phyloP scores from a whole-genome alignment of 2,113 vertebrate genomes.

The Rhadina sibilatrix region DNA sequence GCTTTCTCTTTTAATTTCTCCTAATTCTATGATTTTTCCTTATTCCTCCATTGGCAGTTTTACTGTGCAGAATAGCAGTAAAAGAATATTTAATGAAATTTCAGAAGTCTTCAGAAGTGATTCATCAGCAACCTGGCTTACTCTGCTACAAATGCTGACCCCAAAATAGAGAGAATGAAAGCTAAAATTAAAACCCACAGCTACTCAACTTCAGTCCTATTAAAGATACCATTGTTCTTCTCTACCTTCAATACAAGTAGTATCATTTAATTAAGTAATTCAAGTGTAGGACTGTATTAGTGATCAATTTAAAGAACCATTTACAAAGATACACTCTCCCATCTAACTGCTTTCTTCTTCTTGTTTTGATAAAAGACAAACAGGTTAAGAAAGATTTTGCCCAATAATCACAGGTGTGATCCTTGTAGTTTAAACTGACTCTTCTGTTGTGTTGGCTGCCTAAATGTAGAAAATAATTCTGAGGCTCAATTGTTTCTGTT shows the following conservation, averaged over 20 bases:
- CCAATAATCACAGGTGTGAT: neutral
- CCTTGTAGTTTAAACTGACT: neutral
- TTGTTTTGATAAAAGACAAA: neutral
- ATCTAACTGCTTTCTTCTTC: neutral
- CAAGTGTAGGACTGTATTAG: neutral
- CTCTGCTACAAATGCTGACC: neutral
- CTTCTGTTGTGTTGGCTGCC: neutral
- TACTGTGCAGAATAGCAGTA: neutral
- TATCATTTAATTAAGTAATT: neutral
- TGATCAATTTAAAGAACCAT: neutral
- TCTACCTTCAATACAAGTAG: neutral
- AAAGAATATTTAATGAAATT: neutral
- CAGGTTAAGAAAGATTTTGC: neutral
- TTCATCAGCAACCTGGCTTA: neutral
- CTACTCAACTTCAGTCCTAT: neutral
- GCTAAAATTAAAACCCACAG: neutral
- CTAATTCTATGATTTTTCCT: neutral
- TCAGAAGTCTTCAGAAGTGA: neutral
- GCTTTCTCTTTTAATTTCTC: neutral
- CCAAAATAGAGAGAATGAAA: neutral
- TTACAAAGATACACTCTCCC: neutral
- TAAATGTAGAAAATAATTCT: neutral
- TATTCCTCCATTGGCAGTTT: neutral
- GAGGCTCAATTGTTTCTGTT: neutral
- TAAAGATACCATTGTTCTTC: neutral